These are phyloP conservation scores for Cydia pomonella DNA, from an alignment of 1,140 invertebrate species.

Conservation along the genomic window DNA sequence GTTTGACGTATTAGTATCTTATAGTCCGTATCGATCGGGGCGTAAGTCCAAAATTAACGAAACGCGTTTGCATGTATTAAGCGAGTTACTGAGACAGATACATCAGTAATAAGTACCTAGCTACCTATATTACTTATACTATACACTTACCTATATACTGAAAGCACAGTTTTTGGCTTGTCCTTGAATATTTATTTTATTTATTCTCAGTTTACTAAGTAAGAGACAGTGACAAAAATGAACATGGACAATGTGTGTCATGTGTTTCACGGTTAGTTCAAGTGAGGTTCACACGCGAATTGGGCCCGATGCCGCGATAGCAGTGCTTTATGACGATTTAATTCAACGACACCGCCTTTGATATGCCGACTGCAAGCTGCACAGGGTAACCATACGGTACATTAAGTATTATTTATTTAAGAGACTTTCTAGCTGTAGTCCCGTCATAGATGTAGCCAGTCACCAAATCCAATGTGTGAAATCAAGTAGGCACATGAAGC, in stretches of 20 bases:
- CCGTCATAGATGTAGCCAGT: background rate
- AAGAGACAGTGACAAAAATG: background rate
- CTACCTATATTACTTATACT: no score
- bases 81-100: no score
- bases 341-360: constrained; percentile 73
- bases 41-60: no score
- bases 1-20: no score
- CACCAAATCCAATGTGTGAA: background rate
- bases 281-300: constrained; percentile 26
- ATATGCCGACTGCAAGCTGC: constrained; percentile 60
- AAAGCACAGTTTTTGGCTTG: no score
- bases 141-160: no score
- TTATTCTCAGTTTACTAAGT: background rate
- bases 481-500: no score
- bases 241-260: background rate
- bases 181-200: no score
- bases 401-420: background rate
- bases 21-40: no score
- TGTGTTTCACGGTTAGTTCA: constrained; percentile 9
- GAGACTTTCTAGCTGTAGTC: background rate
- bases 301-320: constrained; percentile 59
- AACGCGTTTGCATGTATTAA: no score
- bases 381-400: constrained; percentile 41
- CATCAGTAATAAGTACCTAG: no score
- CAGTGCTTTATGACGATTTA: constrained; percentile 71